Evolutionary conservation across 2,797 vertebrate genomes (phyloP), one percentile per base, ranked within the genome.

Genomic region (Gadopsis marmoratus): DNA sequence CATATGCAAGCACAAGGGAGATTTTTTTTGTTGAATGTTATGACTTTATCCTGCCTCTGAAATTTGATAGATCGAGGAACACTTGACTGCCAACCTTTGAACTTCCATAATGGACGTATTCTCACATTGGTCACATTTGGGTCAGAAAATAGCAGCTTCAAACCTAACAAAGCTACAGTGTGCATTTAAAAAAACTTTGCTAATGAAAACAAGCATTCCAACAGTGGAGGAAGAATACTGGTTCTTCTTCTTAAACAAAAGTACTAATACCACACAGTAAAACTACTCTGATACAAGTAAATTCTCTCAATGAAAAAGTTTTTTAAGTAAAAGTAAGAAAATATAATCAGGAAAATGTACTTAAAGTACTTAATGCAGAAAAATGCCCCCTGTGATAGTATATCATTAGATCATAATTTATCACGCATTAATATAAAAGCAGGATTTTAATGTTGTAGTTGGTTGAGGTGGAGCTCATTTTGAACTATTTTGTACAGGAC

Each of bases 21-120:
- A 65, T 61, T 51, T 33, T 47, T 78, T 72, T 64, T n/a, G 17
- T 48, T 50, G 26, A 29, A 23, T 47, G 19, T 35, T 72, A 23
- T 35, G 31, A 60, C 67, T 71, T 61, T 41, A 56, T 51, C 17
- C 19, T 31, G 29, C 7, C 16, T 66, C 11, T 21, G 13, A 63
- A 26, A 63, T 54, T 10, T 61, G 41, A 63, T 48, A 11, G 39
- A 58, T 29, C 16, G 16, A 33, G 23, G 16, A 31, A 45, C 23
- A 51, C 12, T 21, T 62, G 16, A 35, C 51, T 47, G 19, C 21
- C 3, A 33, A 17, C 9, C 10, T 31, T 72, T 26, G 17, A 51
- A 31, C 14, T 35, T 17, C 26, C 7, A 21, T 16, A 6, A 45
- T 8, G 2, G 17, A 55, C 23, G 5, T 16, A 2, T 48, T 41